Percentiles rank a stretch among this genome's conserved stretches.
These are phyloP conservation scores for Volucella inflata DNA, from an alignment of 2,888 invertebrate species.

Conservation along the genomic window DNA sequence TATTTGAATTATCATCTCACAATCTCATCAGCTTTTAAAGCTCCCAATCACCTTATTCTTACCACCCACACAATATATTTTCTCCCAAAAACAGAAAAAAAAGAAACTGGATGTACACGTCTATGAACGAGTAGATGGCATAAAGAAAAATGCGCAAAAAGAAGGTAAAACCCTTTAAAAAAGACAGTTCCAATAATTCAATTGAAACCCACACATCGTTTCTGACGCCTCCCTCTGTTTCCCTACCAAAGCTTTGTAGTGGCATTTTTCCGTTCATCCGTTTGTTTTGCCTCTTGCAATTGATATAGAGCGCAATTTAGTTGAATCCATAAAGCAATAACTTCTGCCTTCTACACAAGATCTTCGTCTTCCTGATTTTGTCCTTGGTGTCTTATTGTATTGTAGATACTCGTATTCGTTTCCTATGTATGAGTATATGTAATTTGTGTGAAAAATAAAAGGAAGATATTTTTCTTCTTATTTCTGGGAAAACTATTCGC, in stretches of 20 bases:
- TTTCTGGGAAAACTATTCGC: slow-evolving; percentile 55
- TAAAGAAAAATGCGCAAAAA: slow-evolving; percentile 15
- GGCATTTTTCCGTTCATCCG: slow-evolving; percentile 5
- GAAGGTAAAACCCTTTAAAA: slow-evolving; percentile 15
- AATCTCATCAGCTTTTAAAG: slow-evolving; percentile 19
- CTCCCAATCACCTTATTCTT: slow-evolving; percentile 2
- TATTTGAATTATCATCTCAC: slow-evolving; percentile 15
- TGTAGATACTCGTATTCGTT: too few relatives aligned
- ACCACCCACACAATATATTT: slow-evolving; percentile 25
- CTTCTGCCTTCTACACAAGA: slow-evolving; percentile 47
- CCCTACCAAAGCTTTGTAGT: slow-evolving; percentile 23
- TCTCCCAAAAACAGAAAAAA: slow-evolving; percentile 8
- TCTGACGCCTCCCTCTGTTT: slow-evolving; percentile 14
- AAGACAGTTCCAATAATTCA: slow-evolving; percentile 69
- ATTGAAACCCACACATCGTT: slow-evolving; percentile 63
- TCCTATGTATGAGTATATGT: too few relatives aligned
- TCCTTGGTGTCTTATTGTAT: not conserved
- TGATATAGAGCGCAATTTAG: slow-evolving; percentile 71
- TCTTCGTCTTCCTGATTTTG: slow-evolving; percentile 11
- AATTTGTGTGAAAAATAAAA: slow-evolving; percentile 14
- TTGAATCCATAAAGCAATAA: slow-evolving; percentile 73
- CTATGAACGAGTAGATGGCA: not conserved
- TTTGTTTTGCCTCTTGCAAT: slow-evolving; percentile 25
- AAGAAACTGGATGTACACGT: slow-evolving; percentile 33
- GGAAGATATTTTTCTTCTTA: slow-evolving; percentile 43